phyloP scores from a whole-genome alignment of 2,888 invertebrate genomes.

The Latrodectus hesperus region DNA sequence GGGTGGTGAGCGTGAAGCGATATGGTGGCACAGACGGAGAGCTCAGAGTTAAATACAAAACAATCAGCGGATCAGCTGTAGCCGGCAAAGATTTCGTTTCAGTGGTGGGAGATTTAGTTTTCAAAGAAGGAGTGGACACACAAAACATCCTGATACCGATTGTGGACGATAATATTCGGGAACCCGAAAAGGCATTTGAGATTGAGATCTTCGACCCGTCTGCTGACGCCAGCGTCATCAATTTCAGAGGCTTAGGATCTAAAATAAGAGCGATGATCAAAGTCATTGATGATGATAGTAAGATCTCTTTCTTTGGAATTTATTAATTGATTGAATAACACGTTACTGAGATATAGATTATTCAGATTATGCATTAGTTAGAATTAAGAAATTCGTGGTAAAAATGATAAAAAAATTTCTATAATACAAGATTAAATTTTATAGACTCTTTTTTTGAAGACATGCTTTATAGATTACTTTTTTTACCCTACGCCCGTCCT shows the following conservation, averaged over 20 bases:
- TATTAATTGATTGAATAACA: too few relatives aligned
- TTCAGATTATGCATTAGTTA: too few relatives aligned
- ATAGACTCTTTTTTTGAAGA: too few relatives aligned
- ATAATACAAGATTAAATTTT: too few relatives aligned
- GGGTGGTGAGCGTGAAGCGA: conserved; percentile 2
- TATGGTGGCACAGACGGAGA: conserved; percentile 11
- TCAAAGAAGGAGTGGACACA: conserved; percentile 77
- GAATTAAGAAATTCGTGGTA: too few relatives aligned
- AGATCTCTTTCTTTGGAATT: conserved; percentile 18
- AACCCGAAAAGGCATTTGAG: conserved; percentile 79
- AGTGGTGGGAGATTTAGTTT: conserved; percentile 77
- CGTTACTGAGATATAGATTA: too few relatives aligned
- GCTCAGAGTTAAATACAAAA: conserved; percentile 71
- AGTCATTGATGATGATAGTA: conserved; percentile 79
- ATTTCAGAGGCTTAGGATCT: conserved; percentile 75
- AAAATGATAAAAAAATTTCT: too few relatives aligned
- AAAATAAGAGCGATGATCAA: conserved; percentile 78
- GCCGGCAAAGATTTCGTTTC: conserved; percentile 78
- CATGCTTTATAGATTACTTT: too few relatives aligned
- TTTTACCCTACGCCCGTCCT: too few relatives aligned
- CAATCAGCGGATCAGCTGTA: conserved; percentile 79
- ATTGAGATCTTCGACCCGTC: conserved; percentile 66
- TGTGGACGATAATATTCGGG: conserved; percentile 79
- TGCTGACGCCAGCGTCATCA: conserved; percentile 72
- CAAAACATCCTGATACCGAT: conserved; percentile 77